Evolutionary conservation across 2,797 vertebrate genomes (phyloP).

Genomic region (Neosilurus mollespiculum): DNA sequence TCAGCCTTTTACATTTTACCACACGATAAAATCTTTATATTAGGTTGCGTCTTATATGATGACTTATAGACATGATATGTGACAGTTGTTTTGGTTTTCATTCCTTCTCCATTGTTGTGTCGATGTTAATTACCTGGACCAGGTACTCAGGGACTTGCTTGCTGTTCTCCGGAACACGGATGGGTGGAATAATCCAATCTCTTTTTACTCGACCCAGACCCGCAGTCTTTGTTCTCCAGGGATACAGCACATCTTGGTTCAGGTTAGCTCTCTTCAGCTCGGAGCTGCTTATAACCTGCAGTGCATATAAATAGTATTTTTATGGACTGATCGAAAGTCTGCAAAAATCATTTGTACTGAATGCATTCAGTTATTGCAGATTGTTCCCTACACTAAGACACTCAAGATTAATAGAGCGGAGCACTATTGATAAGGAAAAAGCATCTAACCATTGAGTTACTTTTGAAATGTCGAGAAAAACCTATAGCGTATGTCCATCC

Average conservation of each 20-base stretch:
- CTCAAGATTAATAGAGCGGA: too few relatives aligned
- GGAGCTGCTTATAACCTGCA: conserved; percentile 48
- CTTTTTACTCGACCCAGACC: conserved; percentile 77
- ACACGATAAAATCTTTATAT: background rate
- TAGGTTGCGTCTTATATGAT: too few relatives aligned
- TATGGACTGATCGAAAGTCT: background rate
- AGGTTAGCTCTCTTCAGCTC: conserved; percentile 38
- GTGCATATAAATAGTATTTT: background rate
- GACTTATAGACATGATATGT: too few relatives aligned
- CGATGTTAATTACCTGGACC: conserved; percentile 81
- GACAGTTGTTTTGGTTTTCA: background rate
- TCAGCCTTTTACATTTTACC: background rate
- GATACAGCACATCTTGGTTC: conserved; percentile 61
- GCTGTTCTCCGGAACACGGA: conserved; percentile 91
- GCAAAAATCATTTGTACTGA: background rate
- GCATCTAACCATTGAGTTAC: too few relatives aligned
- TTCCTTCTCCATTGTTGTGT: background rate
- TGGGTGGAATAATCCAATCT: conserved; percentile 97
- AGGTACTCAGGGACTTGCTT: conserved; percentile 86
- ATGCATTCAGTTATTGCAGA: background rate
- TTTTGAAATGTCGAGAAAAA: too few relatives aligned
- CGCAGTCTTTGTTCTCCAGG: conserved; percentile 65
- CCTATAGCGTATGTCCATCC: too few relatives aligned
- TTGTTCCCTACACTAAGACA: background rate
- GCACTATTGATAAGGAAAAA: too few relatives aligned